A percentile compares a stretch with the other conserved stretches of the same genome.
Evolutionary conservation across 35 echinoderm and acorn worm species (phyloP).

Genomic region (Acanthaster planci): DNA sequence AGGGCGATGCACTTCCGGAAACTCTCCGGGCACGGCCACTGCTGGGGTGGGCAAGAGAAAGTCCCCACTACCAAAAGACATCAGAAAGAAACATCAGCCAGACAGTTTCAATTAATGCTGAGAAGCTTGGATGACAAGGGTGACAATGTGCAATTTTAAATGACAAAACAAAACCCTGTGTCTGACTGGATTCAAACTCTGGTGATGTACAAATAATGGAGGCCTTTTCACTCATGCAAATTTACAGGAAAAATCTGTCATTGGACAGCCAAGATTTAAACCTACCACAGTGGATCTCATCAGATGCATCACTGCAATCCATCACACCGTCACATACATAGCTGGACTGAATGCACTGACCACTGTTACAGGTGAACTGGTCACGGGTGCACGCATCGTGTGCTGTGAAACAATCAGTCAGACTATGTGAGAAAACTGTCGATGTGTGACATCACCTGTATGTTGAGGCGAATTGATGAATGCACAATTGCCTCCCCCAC

Average conservation of each 20-base stretch:
- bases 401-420: conserved; percentile 2
- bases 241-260: too few species aligned
- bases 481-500: neutral
- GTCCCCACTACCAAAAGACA: conserved; percentile 1
- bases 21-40: neutral
- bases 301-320: conserved; percentile 33
- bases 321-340: conserved; percentile 39
- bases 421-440: neutral
- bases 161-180: neutral
- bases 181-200: neutral
- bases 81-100: neutral
- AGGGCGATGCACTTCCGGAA: conserved; percentile 4
- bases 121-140: neutral
- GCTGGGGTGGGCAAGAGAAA: conserved; percentile 19
- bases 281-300: conserved; percentile 32
- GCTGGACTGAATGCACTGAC: conserved; percentile 35
- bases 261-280: too few species aligned
- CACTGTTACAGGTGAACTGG: conserved; percentile 34
- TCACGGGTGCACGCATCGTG: neutral
- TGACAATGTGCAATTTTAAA: neutral
- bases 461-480: too few species aligned
- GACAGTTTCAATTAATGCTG: neutral
- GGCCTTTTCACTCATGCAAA: neutral
- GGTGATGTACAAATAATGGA: neutral
- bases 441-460: too few species aligned